These are phyloP conservation scores for Sinhomidia bicolor DNA, from an alignment of 2,888 invertebrate species.

Conservation along the genomic window DNA sequence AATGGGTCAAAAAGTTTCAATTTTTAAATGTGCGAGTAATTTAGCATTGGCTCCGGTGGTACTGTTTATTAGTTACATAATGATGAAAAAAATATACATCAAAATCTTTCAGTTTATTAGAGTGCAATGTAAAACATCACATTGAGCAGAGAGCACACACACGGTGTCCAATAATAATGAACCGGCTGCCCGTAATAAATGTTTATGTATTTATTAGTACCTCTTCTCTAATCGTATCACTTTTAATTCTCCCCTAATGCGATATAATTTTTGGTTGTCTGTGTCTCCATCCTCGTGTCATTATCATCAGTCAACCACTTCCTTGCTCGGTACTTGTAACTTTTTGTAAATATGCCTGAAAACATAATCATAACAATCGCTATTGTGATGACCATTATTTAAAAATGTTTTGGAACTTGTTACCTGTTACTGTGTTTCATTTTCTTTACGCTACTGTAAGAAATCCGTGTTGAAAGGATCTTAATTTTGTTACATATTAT, in stretches of 20 bases:
- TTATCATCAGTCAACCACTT: not conserved
- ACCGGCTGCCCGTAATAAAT: conserved; percentile 60
- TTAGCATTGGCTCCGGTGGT: conserved; percentile 70
- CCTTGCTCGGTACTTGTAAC: not conserved
- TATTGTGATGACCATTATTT: too few relatives aligned
- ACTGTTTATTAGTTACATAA: conserved; percentile 50
- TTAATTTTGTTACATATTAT: not conserved
- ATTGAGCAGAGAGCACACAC: conserved; percentile 50
- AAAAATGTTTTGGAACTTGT: not conserved
- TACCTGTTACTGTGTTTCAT: not conserved
- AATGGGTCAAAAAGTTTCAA: conserved; percentile 77
- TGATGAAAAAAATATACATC: not conserved
- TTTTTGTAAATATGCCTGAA: too few relatives aligned
- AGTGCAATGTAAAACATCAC: conserved; percentile 28
- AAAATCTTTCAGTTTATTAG: conserved; percentile 17
- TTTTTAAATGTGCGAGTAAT: conserved; percentile 69
- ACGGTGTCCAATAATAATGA: conserved; percentile 47
- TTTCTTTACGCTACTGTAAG: not conserved
- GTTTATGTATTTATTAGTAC: conserved; percentile 32
- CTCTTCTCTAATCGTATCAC: not conserved
- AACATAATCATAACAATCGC: too few relatives aligned
- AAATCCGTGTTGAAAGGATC: not conserved
- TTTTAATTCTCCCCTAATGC: not conserved
- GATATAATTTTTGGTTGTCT: too few relatives aligned
- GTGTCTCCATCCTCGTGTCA: not conserved